These are phyloP conservation scores for Pangasianodon hypophthalmus DNA, from an alignment of 2,113 vertebrate species.

Conservation along the genomic window DNA sequence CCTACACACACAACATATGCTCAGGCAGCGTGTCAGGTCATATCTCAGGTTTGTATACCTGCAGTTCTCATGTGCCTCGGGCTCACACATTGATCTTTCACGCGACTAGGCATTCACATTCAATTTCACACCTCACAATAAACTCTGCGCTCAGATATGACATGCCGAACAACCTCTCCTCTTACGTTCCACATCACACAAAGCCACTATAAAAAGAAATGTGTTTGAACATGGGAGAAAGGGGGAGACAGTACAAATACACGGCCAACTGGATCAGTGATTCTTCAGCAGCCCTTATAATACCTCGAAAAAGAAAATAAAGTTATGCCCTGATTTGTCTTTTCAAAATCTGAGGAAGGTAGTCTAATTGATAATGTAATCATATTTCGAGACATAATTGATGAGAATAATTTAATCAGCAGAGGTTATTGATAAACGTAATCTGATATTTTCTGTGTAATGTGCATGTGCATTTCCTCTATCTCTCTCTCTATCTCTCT, in stretches of 20 bases:
- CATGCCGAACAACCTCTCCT: slow-evolving; percentile 24
- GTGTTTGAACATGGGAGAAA: not conserved
- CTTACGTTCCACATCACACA: slow-evolving; percentile 9
- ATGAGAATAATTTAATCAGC: slow-evolving; percentile 29
- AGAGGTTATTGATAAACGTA: slow-evolving; percentile 29
- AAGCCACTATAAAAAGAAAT: slow-evolving; percentile 24
- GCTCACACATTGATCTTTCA: slow-evolving; percentile 33
- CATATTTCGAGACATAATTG: slow-evolving; percentile 29
- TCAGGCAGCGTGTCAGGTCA: slow-evolving; percentile 38
- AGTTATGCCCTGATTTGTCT: slow-evolving; percentile 2
- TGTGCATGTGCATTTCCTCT: not conserved
- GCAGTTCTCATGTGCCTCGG: not conserved
- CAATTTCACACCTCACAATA: slow-evolving; percentile 42
- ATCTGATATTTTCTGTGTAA: slow-evolving; percentile 20
- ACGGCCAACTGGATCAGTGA: not conserved
- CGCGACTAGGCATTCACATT: slow-evolving; percentile 26
- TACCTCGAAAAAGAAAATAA: slow-evolving; percentile 15
- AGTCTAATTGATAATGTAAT: slow-evolving; percentile 30
- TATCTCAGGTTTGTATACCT: slow-evolving; percentile 1
- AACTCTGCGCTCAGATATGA: not conserved
- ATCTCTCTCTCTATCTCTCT: too few species aligned
- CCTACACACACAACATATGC: slow-evolving; percentile 5
- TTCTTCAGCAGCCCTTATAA: not conserved
- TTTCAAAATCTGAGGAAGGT: slow-evolving; percentile 3
- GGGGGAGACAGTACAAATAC: not conserved